phyloP scores from a whole-genome alignment of 2,888 invertebrate species.

The Andrena flavipes region DNA sequence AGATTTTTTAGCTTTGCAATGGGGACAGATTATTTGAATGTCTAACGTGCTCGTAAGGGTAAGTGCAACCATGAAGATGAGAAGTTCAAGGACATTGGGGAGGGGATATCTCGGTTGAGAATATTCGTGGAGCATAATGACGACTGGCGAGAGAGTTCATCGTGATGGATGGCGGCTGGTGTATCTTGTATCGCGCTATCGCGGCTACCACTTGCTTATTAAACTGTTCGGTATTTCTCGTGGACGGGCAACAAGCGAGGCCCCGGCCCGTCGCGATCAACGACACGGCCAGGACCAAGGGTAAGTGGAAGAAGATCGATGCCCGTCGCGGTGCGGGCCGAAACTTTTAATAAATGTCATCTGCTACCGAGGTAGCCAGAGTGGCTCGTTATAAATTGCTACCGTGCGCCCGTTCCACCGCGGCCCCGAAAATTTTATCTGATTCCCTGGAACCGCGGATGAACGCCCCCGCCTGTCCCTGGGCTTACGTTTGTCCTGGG shows the following conservation, averaged over 20 bases:
- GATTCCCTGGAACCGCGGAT: conserved; percentile 55
- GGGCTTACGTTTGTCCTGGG: conserved; percentile 9
- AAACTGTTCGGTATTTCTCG: conserved; percentile 80
- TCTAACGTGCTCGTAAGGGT: not conserved
- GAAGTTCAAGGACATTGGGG: conserved; percentile 19
- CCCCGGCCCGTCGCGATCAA: conserved; percentile 39
- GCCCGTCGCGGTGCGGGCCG: conserved; percentile 54
- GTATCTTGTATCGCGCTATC: conserved; percentile 79
- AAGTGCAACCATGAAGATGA: not conserved
- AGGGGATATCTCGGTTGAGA: conserved; percentile 44
- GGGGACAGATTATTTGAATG: too few relatives aligned
- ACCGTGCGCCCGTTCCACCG: conserved; percentile 63
- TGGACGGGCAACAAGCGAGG: conserved; percentile 74
- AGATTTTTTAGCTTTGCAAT: too few relatives aligned
- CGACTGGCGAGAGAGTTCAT: conserved; percentile 67
- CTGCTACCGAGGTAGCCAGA: conserved; percentile 73
- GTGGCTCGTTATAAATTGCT: conserved; percentile 75
- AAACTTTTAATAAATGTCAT: conserved; percentile 80
- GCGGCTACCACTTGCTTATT: conserved; percentile 79
- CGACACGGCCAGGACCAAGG: conserved; percentile 24
- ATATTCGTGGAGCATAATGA: conserved; percentile 70
- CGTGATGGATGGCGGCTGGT: conserved; percentile 78
- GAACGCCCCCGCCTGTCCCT: not conserved
- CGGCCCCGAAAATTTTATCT: conserved; percentile 68
- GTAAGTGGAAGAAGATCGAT: conserved; percentile 72